These are phyloP conservation scores for Drosophila monieri DNA, from an alignment of 2,888 invertebrate species.

Conservation along the genomic window DNA sequence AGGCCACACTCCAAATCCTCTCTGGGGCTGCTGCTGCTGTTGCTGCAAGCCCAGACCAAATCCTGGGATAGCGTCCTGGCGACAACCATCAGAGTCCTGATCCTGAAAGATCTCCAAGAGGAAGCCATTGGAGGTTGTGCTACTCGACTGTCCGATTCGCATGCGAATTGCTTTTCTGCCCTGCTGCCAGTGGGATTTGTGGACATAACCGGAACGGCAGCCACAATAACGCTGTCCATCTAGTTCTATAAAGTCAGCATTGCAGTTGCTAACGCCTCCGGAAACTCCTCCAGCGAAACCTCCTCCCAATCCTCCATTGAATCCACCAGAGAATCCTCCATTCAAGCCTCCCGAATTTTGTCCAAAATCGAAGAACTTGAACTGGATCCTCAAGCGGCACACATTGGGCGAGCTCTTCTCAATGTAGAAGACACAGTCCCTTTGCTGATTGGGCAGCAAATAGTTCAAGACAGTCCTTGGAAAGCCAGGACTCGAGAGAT, in stretches of 20 bases:
- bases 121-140: conserved; percentile 85
- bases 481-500: conserved; percentile 86
- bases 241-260: conserved; percentile 85
- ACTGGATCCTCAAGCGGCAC: conserved; percentile 85
- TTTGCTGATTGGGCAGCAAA: conserved; percentile 74
- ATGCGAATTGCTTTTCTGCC: conserved; percentile 84
- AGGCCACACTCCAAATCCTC: conserved; percentile 13
- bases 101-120: conserved; percentile 86
- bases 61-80: conserved; percentile 10
- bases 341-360: conserved; percentile 37
- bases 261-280: conserved; percentile 74
- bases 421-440: conserved; percentile 85
- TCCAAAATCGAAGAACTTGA: conserved; percentile 86
- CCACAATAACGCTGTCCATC: conserved; percentile 86
- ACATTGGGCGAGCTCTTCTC: conserved; percentile 84
- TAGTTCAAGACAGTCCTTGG: conserved; percentile 83
- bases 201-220: conserved; percentile 84
- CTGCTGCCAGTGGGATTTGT: conserved; percentile 77
- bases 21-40: conserved; percentile 9
- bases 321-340: conserved; percentile 6
- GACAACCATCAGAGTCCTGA: conserved; percentile 82
- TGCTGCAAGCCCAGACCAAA: conserved; percentile 16
- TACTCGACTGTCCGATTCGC: conserved; percentile 84
- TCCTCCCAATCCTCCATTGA: not conserved
- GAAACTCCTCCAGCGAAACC: conserved; percentile 23